Conservation (phyloP, 2,797 vertebrate genomes). For the Hippopotamyrus pictus region DNA sequence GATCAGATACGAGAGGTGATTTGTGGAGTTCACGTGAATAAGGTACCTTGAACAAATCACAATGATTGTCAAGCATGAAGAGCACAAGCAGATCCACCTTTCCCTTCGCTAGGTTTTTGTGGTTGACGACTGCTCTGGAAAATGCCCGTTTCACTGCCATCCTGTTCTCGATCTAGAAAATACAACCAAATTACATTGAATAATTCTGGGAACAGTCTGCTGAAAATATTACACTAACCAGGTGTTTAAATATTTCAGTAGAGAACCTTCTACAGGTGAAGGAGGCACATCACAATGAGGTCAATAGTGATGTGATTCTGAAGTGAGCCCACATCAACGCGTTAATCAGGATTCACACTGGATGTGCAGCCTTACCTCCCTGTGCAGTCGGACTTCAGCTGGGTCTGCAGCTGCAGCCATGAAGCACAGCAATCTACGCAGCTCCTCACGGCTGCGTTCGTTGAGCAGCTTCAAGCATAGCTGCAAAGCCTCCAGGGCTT, state of each 20-base stretch:
- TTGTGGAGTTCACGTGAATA: background rate
- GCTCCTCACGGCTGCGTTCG: slow-evolving; percentile 83
- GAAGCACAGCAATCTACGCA: slow-evolving; percentile 83
- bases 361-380: slow-evolving; percentile 67
- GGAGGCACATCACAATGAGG: background rate
- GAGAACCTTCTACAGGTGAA: background rate
- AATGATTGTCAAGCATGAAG: slow-evolving; percentile 89
- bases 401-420: slow-evolving; percentile 79
- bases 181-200: background rate
- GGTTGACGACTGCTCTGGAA: slow-evolving; percentile 81
- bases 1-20: background rate
- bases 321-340: background rate
- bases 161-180: slow-evolving; percentile 80
- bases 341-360: background rate
- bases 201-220: background rate
- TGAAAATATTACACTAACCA: background rate
- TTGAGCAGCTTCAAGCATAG: slow-evolving; percentile 88
- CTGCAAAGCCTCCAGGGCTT: slow-evolving; percentile 86
- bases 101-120: slow-evolving; percentile 81
- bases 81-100: slow-evolving; percentile 90
- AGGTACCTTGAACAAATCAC: slow-evolving; percentile 87
- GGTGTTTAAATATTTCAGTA: background rate
- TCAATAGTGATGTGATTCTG: background rate
- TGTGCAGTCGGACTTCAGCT: slow-evolving; percentile 77
- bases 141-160: slow-evolving; percentile 95